Evolutionary conservation across 2,113 vertebrate genomes (phyloP).

Genomic region (Indicator indicator): DNA sequence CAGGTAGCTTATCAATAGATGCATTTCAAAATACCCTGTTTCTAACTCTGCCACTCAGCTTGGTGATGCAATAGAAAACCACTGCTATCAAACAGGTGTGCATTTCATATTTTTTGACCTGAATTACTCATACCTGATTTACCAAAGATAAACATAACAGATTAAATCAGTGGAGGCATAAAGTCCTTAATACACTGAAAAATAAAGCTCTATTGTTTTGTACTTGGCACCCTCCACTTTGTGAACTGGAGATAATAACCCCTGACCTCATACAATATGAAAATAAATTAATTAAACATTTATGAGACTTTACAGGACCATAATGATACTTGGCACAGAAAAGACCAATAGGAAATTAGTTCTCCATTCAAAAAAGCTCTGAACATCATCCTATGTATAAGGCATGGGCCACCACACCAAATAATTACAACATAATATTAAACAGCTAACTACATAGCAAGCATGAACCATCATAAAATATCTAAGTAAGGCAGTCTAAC

Average conservation of each 20-base stretch:
- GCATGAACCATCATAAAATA: neutral
- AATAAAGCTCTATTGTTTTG: fast-evolving
- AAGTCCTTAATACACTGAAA: neutral
- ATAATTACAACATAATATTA: neutral
- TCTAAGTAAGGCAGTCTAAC: neutral
- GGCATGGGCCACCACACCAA: neutral
- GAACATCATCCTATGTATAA: neutral
- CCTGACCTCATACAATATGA: neutral
- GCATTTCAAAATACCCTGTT: neutral
- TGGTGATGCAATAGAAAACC: neutral
- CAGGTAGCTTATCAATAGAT: neutral
- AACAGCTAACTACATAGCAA: neutral
- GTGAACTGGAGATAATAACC: neutral
- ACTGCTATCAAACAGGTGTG: neutral
- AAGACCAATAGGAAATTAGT: neutral
- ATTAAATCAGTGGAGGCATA: neutral
- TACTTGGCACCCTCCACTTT: neutral
- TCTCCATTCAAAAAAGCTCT: neutral
- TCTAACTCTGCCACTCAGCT: neutral
- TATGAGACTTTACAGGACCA: neutral
- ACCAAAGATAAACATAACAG: neutral
- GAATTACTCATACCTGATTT: neutral
- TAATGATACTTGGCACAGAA: neutral
- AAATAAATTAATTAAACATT: neutral
- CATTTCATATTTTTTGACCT: neutral